Evolutionary conservation across 2,113 vertebrate species (phyloP), one percentile per base, ranked within the genome.

Genomic region (Eulemur macaco): DNA sequence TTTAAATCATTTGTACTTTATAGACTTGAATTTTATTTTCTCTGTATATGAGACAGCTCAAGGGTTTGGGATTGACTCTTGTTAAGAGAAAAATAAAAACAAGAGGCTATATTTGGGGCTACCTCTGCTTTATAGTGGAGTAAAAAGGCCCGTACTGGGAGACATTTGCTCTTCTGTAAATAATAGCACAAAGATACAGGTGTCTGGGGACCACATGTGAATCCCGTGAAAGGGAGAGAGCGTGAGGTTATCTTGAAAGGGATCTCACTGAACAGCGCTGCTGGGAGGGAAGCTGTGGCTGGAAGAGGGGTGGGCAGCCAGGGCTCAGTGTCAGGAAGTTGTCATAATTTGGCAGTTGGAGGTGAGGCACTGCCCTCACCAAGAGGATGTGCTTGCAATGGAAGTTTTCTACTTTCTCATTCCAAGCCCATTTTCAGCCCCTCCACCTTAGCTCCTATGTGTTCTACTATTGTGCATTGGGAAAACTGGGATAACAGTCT

Each of bases 291-390:
- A 27, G 37, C 34, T 39, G 20, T 50, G 68, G 27, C 84, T 29
- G 10, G 0, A 56, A 74, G 34, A 17, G 4, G 23, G 0, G 8
- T 8, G 2, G 54, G 3, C 56, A 21, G 0, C 20, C 13, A 54
- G 31, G 37, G 13, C 13, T 39, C 34, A 6, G 2, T 20, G 50
- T 21, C 14, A 89, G 60, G 39, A 78, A 92, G 74, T 63, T 25
- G 58, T 3, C 58, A 63, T 5, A 11, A 10, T 9, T 14, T 56
- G 54, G 29, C 39, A 52, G 18, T 23, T 42, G 50, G 54, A 47
- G 23, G 52, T 0, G 12, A 69, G 45, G 15, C 10, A 14, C 20
- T 21, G 47, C 29, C 50, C 10, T 60, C n/a, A 5, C 11, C 0
- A 10, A 71, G 23, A n/a, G 9, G 13, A 34, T 27, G 29, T 25